Evolutionary conservation across 2,113 vertebrate genomes (phyloP).

Genomic region (Daboia siamensis): DNA sequence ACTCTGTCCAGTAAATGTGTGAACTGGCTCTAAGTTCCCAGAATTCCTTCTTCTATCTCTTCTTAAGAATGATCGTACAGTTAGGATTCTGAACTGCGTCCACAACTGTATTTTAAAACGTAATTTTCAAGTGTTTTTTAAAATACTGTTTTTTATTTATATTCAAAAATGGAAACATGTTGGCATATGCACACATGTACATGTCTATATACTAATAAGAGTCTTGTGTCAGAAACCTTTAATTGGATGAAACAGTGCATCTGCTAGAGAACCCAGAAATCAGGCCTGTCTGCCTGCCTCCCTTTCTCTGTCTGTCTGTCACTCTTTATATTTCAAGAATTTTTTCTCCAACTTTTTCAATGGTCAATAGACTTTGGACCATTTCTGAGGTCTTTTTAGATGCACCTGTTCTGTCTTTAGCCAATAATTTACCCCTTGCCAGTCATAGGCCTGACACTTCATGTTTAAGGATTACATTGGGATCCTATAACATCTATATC

Average conservation of each 20-base stretch:
- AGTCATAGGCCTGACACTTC: not conserved
- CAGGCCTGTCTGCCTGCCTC: not conserved
- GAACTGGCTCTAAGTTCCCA: not conserved
- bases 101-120: constrained; percentile 37
- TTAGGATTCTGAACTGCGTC: constrained; percentile 12
- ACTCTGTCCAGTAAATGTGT: not conserved
- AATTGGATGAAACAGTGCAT: not conserved
- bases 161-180: not conserved
- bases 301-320: not conserved
- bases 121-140: not conserved
- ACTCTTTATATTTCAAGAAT: not conserved
- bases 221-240: not conserved
- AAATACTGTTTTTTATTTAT: not conserved
- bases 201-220: not conserved
- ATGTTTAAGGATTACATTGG: not conserved
- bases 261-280: not conserved
- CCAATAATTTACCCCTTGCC: not conserved
- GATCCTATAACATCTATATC: not conserved
- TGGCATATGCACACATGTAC: not conserved
- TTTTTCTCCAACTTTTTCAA: not conserved
- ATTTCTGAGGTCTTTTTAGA: not conserved
- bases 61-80: not conserved
- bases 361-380: not conserved
- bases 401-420: not conserved
- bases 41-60: not conserved